Evolutionary conservation across 2,113 vertebrate species (phyloP).

Genomic region (Lethenteron camtschaticum): DNA sequence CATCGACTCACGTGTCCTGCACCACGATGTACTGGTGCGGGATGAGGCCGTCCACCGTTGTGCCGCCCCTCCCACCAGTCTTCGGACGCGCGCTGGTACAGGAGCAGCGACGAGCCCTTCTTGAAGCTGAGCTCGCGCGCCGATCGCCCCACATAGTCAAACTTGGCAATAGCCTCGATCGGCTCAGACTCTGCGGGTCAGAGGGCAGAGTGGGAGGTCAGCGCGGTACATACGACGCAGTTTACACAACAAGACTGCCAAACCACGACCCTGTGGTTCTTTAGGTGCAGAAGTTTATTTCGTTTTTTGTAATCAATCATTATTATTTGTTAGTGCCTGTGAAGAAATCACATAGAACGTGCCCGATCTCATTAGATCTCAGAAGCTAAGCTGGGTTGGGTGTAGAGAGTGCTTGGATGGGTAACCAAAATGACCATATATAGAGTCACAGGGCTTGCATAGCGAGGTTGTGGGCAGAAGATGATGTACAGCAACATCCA

Average conservation of each 20-base stretch:
- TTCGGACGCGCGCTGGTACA: conserved; percentile 80
- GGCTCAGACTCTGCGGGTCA: conserved; percentile 58
- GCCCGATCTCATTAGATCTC: too few relatives aligned
- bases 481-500: too few relatives aligned
- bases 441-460: too few relatives aligned
- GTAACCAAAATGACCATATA: too few relatives aligned
- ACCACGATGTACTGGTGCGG: conserved; percentile 97
- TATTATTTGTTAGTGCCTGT: too few relatives aligned
- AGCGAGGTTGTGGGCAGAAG: too few relatives aligned
- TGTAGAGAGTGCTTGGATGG: too few relatives aligned
- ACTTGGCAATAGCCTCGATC: conserved; percentile 95
- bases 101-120: conserved; percentile 83
- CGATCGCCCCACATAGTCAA: conserved; percentile 78
- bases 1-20: conserved; percentile 76
- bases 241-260: not conserved
- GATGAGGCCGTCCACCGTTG: conserved; percentile 87
- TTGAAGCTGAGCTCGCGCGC: conserved; percentile 88
- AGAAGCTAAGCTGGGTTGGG: too few relatives aligned
- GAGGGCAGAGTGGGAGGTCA: not conserved
- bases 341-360: too few relatives aligned
- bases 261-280: not conserved
- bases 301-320: not conserved
- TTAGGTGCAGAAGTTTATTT: not conserved
- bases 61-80: conserved; percentile 99
- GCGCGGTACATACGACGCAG: not conserved